These are phyloP conservation scores for Dermatemys mawii DNA, from an alignment of 2,113 vertebrate species.

Conservation along the genomic window DNA sequence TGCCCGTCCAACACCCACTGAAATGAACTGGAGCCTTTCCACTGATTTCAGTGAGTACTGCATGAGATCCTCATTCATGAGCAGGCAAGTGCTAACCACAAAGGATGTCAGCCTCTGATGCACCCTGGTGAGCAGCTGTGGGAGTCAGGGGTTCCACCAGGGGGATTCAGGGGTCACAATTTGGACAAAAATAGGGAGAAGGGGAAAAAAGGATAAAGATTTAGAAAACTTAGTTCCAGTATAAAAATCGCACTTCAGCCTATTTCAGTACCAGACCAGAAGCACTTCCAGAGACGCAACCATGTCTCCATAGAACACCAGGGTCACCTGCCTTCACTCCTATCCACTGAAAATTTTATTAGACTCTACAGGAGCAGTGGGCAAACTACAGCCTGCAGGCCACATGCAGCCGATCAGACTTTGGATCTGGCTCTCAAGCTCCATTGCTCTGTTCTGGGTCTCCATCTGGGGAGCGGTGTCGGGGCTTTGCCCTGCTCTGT, in stretches of 20 bases:
- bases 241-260: slow-evolving; percentile 9
- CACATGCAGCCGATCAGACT: too few species aligned
- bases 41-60: not conserved
- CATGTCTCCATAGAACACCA: slow-evolving; percentile 46
- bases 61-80: not conserved
- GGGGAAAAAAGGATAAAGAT: too few species aligned
- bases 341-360: slow-evolving; percentile 55
- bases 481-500: too few species aligned
- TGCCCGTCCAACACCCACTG: too few species aligned
- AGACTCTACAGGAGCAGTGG: not conserved
- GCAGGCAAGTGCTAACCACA: not conserved
- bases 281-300: slow-evolving; percentile 26
- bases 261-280: slow-evolving; percentile 31
- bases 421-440: too few species aligned
- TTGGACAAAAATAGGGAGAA: not conserved
- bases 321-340: slow-evolving; percentile 58
- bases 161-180: not conserved
- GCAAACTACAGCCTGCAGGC: too few species aligned
- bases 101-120: not conserved
- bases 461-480: too few species aligned
- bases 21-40: not conserved
- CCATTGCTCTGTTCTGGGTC: too few species aligned
- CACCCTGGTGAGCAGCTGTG: not conserved
- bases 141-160: not conserved
- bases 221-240: not conserved